Conservation (phyloP, 1,140 invertebrate species). For the Drosophila athabasca region DNA sequence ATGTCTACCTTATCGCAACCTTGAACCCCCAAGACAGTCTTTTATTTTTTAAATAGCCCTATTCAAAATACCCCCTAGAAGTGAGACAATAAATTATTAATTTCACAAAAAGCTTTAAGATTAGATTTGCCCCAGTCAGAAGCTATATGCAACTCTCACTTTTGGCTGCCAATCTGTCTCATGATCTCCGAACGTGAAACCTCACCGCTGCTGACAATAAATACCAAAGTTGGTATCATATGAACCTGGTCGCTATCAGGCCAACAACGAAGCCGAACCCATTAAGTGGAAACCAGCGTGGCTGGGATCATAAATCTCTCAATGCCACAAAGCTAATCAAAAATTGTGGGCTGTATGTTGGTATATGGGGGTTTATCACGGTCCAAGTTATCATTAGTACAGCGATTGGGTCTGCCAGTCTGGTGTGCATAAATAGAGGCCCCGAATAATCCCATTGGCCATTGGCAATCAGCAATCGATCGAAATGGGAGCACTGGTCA, state of each 20-base stretch:
- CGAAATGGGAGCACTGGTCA: constrained; percentile 39
- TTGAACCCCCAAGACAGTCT: constrained; percentile 26
- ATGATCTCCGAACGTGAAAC: constrained; percentile 50
- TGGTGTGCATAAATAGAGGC: constrained; percentile 56
- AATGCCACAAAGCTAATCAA: constrained; percentile 18
- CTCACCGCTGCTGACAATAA: constrained; percentile 30
- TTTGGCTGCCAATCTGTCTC: constrained; percentile 56
- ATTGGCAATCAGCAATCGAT: constrained; percentile 45
- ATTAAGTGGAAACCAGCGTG: not conserved
- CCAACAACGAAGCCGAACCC: not conserved
- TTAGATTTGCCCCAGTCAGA: constrained; percentile 36
- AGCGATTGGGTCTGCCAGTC: not conserved
- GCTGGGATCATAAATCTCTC: constrained; percentile 35
- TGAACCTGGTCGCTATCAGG: constrained; percentile 13
- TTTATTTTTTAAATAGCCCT: not conserved
- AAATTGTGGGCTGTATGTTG: constrained; percentile 10
- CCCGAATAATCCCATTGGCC: constrained; percentile 41
- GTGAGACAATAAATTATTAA: constrained; percentile 48
- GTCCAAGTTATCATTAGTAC: constrained; percentile 7
- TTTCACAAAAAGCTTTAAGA: constrained; percentile 6
- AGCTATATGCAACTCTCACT: constrained; percentile 41
- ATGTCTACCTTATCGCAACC: constrained; percentile 27
- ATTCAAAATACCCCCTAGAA: not conserved
- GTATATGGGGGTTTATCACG: constrained; percentile 44
- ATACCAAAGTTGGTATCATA: constrained; percentile 32